Evolutionary conservation across 2,888 invertebrate species (phyloP).

Genomic region (Alcis repandata): DNA sequence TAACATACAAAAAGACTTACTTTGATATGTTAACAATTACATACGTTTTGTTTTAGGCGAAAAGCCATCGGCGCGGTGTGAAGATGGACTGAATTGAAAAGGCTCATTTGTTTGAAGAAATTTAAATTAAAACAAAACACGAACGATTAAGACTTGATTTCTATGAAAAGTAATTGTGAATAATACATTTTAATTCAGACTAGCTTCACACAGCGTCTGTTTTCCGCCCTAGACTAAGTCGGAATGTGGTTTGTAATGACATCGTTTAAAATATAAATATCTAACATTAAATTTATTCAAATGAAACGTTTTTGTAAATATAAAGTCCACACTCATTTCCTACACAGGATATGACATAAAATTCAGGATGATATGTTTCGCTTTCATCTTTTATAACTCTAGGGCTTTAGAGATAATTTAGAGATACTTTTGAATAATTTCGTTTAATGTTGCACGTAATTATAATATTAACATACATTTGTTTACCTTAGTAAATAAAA

Average conservation of each 20-base stretch:
- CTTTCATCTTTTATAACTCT: slow-evolving; percentile 38
- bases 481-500: background rate
- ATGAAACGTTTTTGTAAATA: slow-evolving; percentile 61
- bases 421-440: too few species aligned
- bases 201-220: too few species aligned
- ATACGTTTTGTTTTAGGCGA: too few species aligned
- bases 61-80: too few species aligned
- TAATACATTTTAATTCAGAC: too few species aligned
- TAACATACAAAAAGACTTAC: too few species aligned
- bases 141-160: too few species aligned
- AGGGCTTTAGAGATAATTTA: slow-evolving; percentile 27
- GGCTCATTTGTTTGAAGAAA: too few species aligned
- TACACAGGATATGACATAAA: slow-evolving; percentile 68
- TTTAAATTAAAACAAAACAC: too few species aligned
- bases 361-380: slow-evolving; percentile 76
- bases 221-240: background rate
- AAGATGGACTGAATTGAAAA: too few species aligned
- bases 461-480: slow-evolving; percentile 3
- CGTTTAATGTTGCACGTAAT: slow-evolving; percentile 10
- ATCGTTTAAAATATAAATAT: slow-evolving; percentile 3
- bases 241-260: background rate
- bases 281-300: slow-evolving; percentile 39
- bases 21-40: too few species aligned
- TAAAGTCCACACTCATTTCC: slow-evolving; percentile 65
- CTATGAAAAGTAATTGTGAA: too few species aligned